Evolutionary conservation across 2,888 invertebrate species (phyloP).

Genomic region (Chrysolina americana): DNA sequence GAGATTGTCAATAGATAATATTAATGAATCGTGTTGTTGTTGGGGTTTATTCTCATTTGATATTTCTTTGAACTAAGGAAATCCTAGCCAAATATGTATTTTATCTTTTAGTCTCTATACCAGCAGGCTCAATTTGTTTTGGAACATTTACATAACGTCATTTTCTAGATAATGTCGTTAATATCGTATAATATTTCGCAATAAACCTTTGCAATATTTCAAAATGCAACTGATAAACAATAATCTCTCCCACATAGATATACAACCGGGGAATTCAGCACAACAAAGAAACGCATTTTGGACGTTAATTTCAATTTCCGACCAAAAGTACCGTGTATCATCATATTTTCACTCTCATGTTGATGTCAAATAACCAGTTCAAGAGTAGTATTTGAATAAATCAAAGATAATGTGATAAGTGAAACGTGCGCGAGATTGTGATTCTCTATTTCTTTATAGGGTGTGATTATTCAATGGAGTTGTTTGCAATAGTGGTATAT

Average conservation of each 20-base stretch:
- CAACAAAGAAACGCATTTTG: neutral
- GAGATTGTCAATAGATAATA: too few relatives aligned
- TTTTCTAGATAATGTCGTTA: neutral
- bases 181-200: neutral
- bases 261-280: neutral
- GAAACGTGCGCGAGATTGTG: slow-evolving; percentile 43
- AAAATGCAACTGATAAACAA: neutral
- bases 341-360: neutral
- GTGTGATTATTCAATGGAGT: neutral
- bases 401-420: slow-evolving; percentile 36
- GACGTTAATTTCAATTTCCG: neutral
- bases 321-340: neutral
- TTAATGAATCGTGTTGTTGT: too few relatives aligned
- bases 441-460: slow-evolving; percentile 28
- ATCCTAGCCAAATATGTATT: too few relatives aligned
- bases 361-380: slow-evolving; percentile 12
- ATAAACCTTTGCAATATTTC: neutral
- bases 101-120: too few relatives aligned
- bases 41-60: too few relatives aligned
- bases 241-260: neutral
- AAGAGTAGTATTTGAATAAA: slow-evolving; percentile 17
- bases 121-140: too few relatives aligned
- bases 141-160: too few relatives aligned
- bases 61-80: too few relatives aligned
- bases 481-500: neutral